Conservation (phyloP, 2,113 vertebrate genomes). For the Callithrix jacchus region DNA sequence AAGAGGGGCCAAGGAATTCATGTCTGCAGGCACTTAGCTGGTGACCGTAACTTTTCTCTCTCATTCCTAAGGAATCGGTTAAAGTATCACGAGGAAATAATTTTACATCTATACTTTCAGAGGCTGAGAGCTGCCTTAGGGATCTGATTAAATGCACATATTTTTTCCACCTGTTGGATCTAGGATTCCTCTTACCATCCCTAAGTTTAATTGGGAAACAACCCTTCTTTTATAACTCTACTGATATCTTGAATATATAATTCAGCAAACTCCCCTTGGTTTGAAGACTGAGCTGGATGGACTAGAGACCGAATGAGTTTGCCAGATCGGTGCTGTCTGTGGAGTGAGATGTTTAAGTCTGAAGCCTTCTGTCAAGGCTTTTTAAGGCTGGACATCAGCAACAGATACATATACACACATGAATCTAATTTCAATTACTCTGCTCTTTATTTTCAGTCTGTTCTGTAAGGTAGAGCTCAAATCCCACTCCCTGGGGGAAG, state of each 20-base stretch:
- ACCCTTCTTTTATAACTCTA: neutral
- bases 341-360: neutral
- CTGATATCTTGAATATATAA: neutral
- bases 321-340: neutral
- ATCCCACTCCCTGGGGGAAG: neutral
- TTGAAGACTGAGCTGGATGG: neutral
- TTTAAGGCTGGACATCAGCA: neutral
- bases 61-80: neutral
- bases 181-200: neutral
- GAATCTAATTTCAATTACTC: neutral
- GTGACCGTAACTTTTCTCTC: neutral
- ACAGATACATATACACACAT: neutral
- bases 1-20: neutral
- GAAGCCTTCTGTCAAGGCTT: neutral
- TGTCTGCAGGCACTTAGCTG: neutral
- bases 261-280: neutral
- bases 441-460: neutral
- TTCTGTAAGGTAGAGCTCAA: neutral
- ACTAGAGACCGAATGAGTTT: neutral
- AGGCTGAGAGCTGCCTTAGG: neutral
- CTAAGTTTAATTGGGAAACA: neutral
- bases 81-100: neutral
- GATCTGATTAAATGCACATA: neutral
- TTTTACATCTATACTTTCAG: neutral
- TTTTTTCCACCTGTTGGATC: constrained; percentile 36